These are phyloP conservation scores for Euleptes europaea DNA, from an alignment of 2,113 vertebrate genomes.

Conservation along the genomic window DNA sequence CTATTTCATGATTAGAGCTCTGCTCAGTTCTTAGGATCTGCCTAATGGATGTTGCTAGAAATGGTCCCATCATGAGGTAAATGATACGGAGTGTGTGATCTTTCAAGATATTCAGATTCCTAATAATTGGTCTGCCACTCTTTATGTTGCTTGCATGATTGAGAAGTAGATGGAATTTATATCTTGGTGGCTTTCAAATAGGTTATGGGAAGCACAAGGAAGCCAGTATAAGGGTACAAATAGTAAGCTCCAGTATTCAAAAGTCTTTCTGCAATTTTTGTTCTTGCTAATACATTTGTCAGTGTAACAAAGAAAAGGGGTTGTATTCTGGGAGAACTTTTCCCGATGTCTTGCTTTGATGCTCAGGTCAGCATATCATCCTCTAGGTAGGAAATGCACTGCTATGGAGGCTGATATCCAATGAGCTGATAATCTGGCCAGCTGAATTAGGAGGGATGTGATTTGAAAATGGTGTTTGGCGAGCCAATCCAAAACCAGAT, in stretches of 20 bases:
- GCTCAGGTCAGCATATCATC: neutral
- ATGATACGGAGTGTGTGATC: neutral
- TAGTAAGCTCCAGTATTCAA: neutral
- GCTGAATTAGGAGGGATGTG: neutral
- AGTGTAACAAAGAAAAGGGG: neutral
- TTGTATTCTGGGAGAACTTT: neutral
- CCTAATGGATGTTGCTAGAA: too few relatives aligned
- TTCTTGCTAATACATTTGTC: neutral
- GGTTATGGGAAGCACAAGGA: neutral
- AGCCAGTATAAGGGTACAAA: neutral
- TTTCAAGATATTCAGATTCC: neutral
- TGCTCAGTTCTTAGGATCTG: too few relatives aligned
- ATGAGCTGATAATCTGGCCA: neutral
- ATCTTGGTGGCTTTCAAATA: neutral
- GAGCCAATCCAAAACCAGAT: neutral
- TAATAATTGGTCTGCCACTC: fast-evolving
- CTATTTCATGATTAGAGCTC: too few relatives aligned
- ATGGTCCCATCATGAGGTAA: neutral
- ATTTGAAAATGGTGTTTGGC: neutral
- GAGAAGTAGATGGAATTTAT: neutral
- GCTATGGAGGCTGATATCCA: neutral
- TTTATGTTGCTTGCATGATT: neutral
- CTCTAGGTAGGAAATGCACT: neutral
- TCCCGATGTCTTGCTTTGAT: neutral
- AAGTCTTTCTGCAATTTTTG: neutral